Evolutionary conservation across 2,888 invertebrate species (phyloP).

Genomic region (Brachypalpus laphriformis): DNA sequence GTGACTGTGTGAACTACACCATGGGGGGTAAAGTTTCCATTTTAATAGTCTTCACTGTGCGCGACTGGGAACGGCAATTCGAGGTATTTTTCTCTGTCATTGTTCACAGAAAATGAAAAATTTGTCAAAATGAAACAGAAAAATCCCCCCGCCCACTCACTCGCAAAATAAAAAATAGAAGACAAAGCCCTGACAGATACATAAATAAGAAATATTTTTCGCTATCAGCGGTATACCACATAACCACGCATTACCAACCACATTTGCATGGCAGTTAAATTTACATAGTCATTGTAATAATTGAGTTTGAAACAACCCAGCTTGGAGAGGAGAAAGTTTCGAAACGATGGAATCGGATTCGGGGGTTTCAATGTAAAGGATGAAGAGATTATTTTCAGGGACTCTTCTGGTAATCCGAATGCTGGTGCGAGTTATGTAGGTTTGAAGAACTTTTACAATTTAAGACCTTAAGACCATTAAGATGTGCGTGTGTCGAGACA

Average conservation of each 20-base stretch:
- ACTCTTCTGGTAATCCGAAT: background rate
- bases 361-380: background rate
- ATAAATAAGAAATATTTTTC: background rate
- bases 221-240: slow-evolving; percentile 12
- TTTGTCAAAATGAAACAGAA: background rate
- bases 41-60: background rate
- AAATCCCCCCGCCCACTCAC: background rate
- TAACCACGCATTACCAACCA: slow-evolving; percentile 3
- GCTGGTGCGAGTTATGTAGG: no score
- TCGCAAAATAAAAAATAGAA: no score
- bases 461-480: no score
- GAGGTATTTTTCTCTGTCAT: background rate
- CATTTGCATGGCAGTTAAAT: slow-evolving; percentile 10
- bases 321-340: background rate
- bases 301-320: background rate
- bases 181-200: background rate
- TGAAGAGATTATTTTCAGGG: background rate
- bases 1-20: slow-evolving; percentile 8
- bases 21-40: background rate
- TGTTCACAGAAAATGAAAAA: slow-evolving; percentile 30
- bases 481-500: no score
- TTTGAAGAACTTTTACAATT: no score
- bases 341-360: background rate
- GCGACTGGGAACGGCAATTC: slow-evolving; percentile 1
- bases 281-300: slow-evolving; percentile 20